A percentile compares a stretch with the other conserved stretches of the same genome.
These are phyloP conservation scores for Apamea sordens DNA, from an alignment of 2,888 invertebrate genomes.

Conservation along the genomic window DNA sequence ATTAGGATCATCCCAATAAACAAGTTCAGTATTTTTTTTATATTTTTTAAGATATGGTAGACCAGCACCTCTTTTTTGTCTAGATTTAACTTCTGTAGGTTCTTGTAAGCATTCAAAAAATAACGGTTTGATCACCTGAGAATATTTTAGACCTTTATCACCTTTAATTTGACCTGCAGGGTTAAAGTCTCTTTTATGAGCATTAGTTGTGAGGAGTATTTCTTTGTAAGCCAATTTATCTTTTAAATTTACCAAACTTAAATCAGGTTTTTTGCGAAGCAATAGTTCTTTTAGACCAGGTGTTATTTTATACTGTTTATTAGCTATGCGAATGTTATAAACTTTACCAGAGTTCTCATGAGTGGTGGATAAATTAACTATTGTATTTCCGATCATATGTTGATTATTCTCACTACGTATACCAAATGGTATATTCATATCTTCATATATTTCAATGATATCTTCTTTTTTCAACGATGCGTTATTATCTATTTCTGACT, in stretches of 20 bases:
- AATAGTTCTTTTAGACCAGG: neutral
- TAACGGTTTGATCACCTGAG: neutral
- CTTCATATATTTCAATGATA: neutral
- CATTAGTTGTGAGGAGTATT: neutral
- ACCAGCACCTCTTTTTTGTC: neutral
- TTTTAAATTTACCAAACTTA: neutral
- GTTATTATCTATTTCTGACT: neutral
- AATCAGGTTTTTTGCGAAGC: neutral
- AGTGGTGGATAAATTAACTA: neutral
- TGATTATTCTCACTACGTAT: neutral
- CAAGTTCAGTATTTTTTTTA: neutral
- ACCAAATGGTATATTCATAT: neutral
- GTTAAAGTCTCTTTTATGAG: neutral
- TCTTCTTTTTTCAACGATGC: neutral
- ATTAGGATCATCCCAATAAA: conserved; percentile 8
- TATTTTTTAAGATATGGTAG: neutral
- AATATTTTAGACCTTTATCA: neutral
- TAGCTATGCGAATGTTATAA: neutral
- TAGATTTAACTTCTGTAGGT: neutral
- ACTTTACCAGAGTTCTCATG: neutral
- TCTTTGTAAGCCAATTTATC: neutral
- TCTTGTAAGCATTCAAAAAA: neutral
- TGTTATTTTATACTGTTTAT: neutral
- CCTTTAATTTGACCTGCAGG: neutral
- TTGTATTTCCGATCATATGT: neutral